Conservation (phyloP, 1,140 invertebrate species). For the Pectinophora gossypiella region DNA sequence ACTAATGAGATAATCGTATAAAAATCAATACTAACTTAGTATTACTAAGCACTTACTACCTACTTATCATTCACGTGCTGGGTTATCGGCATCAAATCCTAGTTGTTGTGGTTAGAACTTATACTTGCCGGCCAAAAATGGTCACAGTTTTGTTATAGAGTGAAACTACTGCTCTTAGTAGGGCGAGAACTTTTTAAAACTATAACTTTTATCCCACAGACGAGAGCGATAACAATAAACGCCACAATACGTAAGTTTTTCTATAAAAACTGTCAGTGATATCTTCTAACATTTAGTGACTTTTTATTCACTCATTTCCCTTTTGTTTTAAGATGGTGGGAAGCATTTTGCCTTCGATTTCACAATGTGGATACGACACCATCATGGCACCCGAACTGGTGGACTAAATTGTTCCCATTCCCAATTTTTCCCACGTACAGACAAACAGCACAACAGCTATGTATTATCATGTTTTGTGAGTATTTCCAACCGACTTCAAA, state of each 20-base stretch:
- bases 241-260: conserved; percentile 9
- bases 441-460: conserved; percentile 83
- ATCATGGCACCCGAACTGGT: conserved; percentile 85
- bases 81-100: too few species aligned
- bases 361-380: conserved; percentile 76
- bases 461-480: conserved; percentile 81
- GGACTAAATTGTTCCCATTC: conserved; percentile 84
- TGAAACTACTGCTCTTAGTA: too few species aligned
- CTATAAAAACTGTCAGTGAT: neutral
- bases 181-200: too few species aligned
- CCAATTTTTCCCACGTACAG: conserved; percentile 88
- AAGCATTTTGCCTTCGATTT: conserved; percentile 61
- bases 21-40: too few species aligned
- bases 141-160: too few species aligned
- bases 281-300: neutral
- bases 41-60: too few species aligned
- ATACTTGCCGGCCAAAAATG: too few species aligned
- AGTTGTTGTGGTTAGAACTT: too few species aligned
- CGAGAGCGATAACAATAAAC: conserved; percentile 14
- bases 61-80: too few species aligned
- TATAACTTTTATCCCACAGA: conserved; percentile 1
- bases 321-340: conserved; percentile 54
- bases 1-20: too few species aligned
- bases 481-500: conserved; percentile 8
- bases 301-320: neutral